Conservation (phyloP, 2,888 invertebrate species). For the Mesoligia furuncula region DNA sequence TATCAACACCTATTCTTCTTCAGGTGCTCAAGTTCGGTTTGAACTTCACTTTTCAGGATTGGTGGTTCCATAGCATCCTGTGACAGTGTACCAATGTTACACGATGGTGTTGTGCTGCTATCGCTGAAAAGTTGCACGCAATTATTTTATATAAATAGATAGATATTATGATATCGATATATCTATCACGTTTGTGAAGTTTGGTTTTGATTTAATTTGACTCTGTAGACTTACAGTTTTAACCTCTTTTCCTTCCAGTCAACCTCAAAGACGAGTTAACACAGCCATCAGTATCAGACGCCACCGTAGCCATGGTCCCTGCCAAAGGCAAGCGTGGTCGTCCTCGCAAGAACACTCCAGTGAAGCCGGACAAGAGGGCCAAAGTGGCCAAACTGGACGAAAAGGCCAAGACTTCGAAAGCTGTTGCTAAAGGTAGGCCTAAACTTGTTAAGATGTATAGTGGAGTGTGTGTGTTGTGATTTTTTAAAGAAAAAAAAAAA, state of each 20-base stretch:
- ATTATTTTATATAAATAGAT: too few species aligned
- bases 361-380: slow-evolving; percentile 72
- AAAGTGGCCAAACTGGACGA: slow-evolving; percentile 61
- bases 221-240: not conserved
- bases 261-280: slow-evolving; percentile 68
- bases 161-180: too few species aligned
- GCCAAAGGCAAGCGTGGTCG: slow-evolving; percentile 77
- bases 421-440: slow-evolving; percentile 81
- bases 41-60: too few species aligned
- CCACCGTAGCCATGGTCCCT: slow-evolving; percentile 69
- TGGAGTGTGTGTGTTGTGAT: slow-evolving; percentile 25
- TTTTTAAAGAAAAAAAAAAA: not conserved
- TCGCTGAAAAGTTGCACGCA: too few species aligned
- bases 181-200: too few species aligned
- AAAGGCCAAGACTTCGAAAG: slow-evolving; percentile 64
- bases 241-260: slow-evolving; percentile 60
- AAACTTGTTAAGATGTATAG: not conserved
- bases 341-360: slow-evolving; percentile 73
- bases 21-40: too few species aligned
- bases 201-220: too few species aligned
- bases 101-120: too few species aligned
- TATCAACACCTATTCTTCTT: too few species aligned
- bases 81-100: too few species aligned
- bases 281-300: slow-evolving; percentile 71
- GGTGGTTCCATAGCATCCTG: too few species aligned